A percentile compares a stretch with the other conserved stretches of the same genome.
Evolutionary conservation across 2,113 vertebrate genomes (phyloP).

Genomic region (Scolopax mira): DNA sequence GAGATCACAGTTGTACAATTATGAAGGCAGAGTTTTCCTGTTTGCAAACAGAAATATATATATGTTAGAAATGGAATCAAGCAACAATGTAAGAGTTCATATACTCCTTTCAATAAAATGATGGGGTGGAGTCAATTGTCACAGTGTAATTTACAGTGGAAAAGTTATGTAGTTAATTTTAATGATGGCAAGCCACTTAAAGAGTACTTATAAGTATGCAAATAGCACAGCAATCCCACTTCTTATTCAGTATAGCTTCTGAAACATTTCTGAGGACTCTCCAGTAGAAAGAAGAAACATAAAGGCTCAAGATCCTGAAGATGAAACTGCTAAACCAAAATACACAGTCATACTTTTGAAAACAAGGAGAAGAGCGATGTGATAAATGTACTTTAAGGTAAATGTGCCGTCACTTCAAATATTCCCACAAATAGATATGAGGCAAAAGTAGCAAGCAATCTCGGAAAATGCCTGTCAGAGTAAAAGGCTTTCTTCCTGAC

Average conservation of each 20-base stretch:
- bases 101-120: background rate
- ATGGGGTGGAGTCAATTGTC: background rate
- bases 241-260: background rate
- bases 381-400: conserved; percentile 3
- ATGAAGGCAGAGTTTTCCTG: background rate
- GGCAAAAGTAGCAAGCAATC: conserved; percentile 5
- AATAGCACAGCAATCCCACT: background rate
- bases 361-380: background rate
- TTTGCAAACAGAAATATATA: background rate
- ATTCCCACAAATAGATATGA: conserved; percentile 8
- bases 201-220: background rate
- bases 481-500: conserved; percentile 15
- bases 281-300: background rate
- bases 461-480: conserved; percentile 10
- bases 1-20: background rate
- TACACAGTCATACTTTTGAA: background rate
- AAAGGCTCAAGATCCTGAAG: background rate
- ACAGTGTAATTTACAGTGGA: conserved; percentile 5
- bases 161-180: conserved; percentile 1
- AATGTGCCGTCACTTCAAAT: conserved; percentile 28
- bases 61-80: background rate
- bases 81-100: background rate
- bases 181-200: background rate
- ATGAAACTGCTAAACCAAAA: background rate
- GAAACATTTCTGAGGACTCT: background rate